Percentiles rank a stretch among this genome's conserved stretches.
Conservation (phyloP, 2,797 vertebrate species). For the Acropternis orthonyx region DNA sequence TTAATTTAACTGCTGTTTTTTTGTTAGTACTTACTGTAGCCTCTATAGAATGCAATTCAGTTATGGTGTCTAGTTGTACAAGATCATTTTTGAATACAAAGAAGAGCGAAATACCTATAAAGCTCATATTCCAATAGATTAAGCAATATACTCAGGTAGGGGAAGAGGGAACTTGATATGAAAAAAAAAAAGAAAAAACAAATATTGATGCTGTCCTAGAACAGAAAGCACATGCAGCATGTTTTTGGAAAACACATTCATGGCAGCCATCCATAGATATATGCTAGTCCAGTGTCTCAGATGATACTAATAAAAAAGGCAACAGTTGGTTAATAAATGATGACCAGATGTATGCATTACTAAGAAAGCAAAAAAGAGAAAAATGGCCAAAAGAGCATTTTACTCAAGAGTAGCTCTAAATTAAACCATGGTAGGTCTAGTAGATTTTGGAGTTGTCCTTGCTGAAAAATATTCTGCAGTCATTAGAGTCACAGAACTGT, state of each 20-base stretch:
- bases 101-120: background rate
- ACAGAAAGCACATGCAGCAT: background rate
- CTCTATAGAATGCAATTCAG: background rate
- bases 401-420: background rate
- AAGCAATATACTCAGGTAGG: background rate
- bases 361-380: background rate
- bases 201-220: background rate
- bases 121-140: background rate
- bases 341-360: slow-evolving; percentile 4
- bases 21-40: background rate
- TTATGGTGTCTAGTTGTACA: background rate
- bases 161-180: background rate
- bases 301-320: background rate
- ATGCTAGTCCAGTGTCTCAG: background rate
- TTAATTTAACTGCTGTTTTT: background rate
- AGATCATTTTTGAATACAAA: background rate
- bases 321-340: slow-evolving; percentile 10
- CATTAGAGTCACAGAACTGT: background rate
- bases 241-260: background rate
- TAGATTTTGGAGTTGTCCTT: background rate
- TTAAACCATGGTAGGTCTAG: background rate
- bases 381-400: background rate
- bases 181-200: background rate
- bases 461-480: background rate
- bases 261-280: slow-evolving; percentile 11